phyloP scores from a whole-genome alignment of 2,888 invertebrate species.

The Lysandra bellargus region DNA sequence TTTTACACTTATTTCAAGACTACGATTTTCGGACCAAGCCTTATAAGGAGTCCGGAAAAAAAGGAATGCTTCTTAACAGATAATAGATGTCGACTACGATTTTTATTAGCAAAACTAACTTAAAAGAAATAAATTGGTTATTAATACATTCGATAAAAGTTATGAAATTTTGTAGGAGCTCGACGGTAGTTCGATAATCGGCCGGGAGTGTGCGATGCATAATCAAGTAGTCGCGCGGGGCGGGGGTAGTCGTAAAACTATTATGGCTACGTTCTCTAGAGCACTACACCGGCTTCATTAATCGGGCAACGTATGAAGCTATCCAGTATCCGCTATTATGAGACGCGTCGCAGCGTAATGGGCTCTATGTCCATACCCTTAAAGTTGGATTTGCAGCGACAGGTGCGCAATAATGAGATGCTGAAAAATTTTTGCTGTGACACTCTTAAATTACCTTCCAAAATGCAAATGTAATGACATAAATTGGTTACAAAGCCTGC shows the following conservation, averaged over 20 bases:
- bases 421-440: constrained; percentile 8
- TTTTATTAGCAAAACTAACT: neutral
- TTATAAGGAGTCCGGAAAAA: neutral
- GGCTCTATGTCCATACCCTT: neutral
- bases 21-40: no score
- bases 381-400: neutral
- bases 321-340: constrained; percentile 63
- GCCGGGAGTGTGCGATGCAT: constrained; percentile 74
- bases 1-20: no score
- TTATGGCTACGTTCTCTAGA: constrained; percentile 73
- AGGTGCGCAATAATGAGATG: neutral
- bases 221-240: constrained; percentile 68
- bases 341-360: constrained; percentile 51
- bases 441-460: constrained; percentile 10
- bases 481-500: neutral
- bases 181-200: constrained; percentile 78
- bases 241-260: constrained; percentile 71
- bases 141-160: constrained; percentile 43
- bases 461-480: neutral
- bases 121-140: constrained; percentile 12
- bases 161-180: constrained; percentile 60
- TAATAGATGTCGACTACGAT: neutral
- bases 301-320: constrained; percentile 76
- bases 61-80: neutral
- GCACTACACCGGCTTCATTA: constrained; percentile 74